Evolutionary conservation across 2,888 invertebrate genomes (phyloP), one percentile per base, ranked within the genome.

Genomic region (Pachymerium ferrugineum): DNA sequence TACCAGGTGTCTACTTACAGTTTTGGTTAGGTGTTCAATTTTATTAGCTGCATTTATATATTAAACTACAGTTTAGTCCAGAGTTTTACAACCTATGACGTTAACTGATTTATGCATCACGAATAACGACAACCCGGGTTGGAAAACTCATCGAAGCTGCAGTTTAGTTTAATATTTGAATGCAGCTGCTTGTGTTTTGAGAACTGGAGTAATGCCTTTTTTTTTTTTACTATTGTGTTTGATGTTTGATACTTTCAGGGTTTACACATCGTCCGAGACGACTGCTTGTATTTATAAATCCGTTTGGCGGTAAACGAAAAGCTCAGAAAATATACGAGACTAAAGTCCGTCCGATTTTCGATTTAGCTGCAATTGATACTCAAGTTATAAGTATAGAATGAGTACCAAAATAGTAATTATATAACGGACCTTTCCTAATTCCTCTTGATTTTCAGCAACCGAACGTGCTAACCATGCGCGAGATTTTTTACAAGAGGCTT

Each of bases 201-300:
- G n/a, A n/a, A n/a, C n/a, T n/a, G n/a, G n/a, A n/a, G n/a, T n/a
- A n/a, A n/a, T n/a, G n/a, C n/a, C n/a, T n/a, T n/a, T n/a, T n/a
- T n/a, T n/a, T n/a, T n/a, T n/a, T n/a, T n/a, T n/a, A n/a, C n/a
- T n/a, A n/a, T n/a, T n/a, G n/a, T n/a, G n/a, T n/a, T n/a, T n/a
- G n/a, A n/a, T n/a, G n/a, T n/a, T n/a, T n/a, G n/a, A n/a, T n/a
- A n/a, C n/a, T 70, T 33, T 16, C 78, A 88, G 87, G 82, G 77
- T 81, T 86, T 54, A 81, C 80, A 3, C 83, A 84, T 78, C 86
- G 93, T 72, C 91, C 93, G 4, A 87, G 87, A 77, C 87, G 86
- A 70, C 83, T 94, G 54, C 82, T 93, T 72, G 85, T 93, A 16
- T 92, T 94, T 83, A 87, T 94, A 1, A 94, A 94, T 83, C 94